phyloP scores from a whole-genome alignment of 2,113 vertebrate species.

The Vidua chalybeata region DNA sequence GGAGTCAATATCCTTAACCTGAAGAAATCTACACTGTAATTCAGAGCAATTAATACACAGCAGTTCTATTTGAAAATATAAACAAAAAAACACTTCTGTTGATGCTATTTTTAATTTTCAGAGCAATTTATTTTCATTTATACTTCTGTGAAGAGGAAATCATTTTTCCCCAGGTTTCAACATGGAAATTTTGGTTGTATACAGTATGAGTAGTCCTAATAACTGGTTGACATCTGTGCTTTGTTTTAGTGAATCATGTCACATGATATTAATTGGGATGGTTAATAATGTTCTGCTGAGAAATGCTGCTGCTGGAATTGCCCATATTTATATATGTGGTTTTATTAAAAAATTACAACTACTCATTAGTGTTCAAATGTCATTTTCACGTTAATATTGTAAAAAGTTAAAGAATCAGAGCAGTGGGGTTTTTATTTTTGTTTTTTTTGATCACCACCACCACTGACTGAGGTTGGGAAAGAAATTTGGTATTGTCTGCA shows the following conservation, averaged over 20 bases:
- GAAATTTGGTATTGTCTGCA: constrained; percentile 47
- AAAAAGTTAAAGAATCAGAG: constrained; percentile 51
- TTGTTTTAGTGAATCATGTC: constrained; percentile 70
- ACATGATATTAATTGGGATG: constrained; percentile 59
- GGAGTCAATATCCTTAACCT: constrained; percentile 49
- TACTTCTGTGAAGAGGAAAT: constrained; percentile 63
- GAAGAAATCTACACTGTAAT: constrained; percentile 49
- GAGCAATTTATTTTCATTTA: constrained; percentile 57
- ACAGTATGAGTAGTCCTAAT: constrained; percentile 56
- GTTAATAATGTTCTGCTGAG: constrained; percentile 68
- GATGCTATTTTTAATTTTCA: constrained; percentile 52
- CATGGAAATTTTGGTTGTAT: constrained; percentile 45
- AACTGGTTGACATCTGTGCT: constrained; percentile 64
- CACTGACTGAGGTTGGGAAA: constrained; percentile 45
- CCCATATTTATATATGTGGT: constrained; percentile 69
- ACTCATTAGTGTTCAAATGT: constrained; percentile 51
- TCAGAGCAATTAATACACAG: constrained; percentile 55
- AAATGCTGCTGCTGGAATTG: constrained; percentile 65
- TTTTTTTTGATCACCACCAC: background rate
- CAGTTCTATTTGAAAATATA: constrained; percentile 45
- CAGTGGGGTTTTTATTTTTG: constrained; percentile 27
- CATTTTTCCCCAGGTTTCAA: constrained; percentile 32
- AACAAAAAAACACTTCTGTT: constrained; percentile 48
- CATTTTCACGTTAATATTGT: constrained; percentile 59
- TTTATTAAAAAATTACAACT: constrained; percentile 62